phyloP scores from a whole-genome alignment of 30 jellyfish, hydroid and myxozoan species.

The Rhopilema esculentum region DNA sequence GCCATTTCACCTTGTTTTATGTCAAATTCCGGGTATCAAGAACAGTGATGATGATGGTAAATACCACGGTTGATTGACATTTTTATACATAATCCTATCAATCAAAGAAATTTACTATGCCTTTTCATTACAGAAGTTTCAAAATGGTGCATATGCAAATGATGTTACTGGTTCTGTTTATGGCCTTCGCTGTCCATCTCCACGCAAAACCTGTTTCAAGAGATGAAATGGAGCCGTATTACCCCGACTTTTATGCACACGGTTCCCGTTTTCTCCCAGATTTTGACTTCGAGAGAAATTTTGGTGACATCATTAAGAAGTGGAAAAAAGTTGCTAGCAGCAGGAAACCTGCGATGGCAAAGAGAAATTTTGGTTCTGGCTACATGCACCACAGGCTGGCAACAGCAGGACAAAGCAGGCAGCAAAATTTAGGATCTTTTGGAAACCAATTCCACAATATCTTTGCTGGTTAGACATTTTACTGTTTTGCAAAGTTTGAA shows the following conservation, averaged over 20 bases:
- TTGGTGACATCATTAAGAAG: not conserved
- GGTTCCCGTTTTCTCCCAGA: not conserved
- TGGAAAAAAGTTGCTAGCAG: conserved; percentile 2
- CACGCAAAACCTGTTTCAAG: not conserved
- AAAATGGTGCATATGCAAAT: not conserved
- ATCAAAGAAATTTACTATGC: too few relatives aligned
- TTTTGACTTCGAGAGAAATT: not conserved
- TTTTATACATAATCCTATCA: too few relatives aligned
- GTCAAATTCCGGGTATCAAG: too few relatives aligned
- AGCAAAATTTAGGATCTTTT: not conserved
- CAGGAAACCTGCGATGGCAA: not conserved
- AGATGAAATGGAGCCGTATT: not conserved
- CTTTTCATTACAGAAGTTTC: not conserved
- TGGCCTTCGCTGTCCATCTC: not conserved
- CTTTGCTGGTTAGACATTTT: conserved; percentile 2
- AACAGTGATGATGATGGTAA: too few relatives aligned
- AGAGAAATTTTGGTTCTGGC: conserved; percentile 37
- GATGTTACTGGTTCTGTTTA: not conserved
- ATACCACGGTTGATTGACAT: too few relatives aligned
- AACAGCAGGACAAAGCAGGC: conserved; percentile 5
- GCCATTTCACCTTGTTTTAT: too few relatives aligned
- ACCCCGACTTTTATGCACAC: not conserved
- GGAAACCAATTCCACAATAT: conserved; percentile 14
- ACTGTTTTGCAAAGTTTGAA: not conserved
- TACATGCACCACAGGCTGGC: conserved; percentile 36